phyloP scores from a whole-genome alignment of 2,888 invertebrate genomes.

The Thymelicus lineola region DNA sequence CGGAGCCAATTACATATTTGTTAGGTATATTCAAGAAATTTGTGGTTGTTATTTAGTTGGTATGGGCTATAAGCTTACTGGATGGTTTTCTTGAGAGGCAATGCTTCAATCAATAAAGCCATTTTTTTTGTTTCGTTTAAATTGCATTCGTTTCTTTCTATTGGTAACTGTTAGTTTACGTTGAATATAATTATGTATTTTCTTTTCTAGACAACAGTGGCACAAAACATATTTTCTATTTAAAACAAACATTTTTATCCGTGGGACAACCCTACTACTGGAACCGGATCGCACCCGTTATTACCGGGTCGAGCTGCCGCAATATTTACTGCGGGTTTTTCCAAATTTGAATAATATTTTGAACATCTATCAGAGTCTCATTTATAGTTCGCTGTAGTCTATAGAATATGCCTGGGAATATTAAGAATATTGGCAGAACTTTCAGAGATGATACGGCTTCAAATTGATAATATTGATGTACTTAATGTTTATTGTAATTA shows the following conservation, averaged over 20 bases:
- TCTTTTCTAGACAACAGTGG: background rate
- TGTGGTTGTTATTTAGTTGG: too few species aligned
- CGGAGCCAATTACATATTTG: too few species aligned
- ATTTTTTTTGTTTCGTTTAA: too few species aligned
- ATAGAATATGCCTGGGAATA: background rate
- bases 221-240: conserved; percentile 4
- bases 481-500: too few species aligned
- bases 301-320: conserved; percentile 31
- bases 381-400: conserved; percentile 20
- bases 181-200: background rate
- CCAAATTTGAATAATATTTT: conserved; percentile 32
- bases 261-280: conserved; percentile 13
- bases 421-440: conserved; percentile 3
- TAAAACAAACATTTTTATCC: background rate
- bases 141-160: too few species aligned
- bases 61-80: too few species aligned
- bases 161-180: too few species aligned
- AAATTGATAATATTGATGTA: background rate
- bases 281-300: conserved; percentile 26
- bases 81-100: too few species aligned
- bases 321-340: conserved; percentile 35
- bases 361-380: conserved; percentile 22
- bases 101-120: too few species aligned
- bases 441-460: background rate
- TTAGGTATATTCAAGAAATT: too few species aligned